Percentiles rank a stretch among this genome's conserved stretches.
phyloP scores from a whole-genome alignment of 2,113 vertebrate species.

The Callaeas wilsoni region DNA sequence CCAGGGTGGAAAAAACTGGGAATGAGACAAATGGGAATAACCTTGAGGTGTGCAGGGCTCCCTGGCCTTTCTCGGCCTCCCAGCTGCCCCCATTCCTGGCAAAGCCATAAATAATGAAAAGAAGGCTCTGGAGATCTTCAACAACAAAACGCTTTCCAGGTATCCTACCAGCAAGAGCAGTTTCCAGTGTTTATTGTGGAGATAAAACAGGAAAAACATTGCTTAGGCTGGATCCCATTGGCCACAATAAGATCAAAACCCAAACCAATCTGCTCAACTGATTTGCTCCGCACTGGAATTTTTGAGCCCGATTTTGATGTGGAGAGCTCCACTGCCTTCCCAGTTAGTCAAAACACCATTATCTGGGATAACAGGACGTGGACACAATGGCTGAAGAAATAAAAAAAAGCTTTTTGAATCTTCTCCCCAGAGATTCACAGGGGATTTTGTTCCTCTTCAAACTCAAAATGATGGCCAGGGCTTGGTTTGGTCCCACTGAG shows the following conservation, averaged over 20 bases:
- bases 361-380: background rate
- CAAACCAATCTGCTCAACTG: background rate
- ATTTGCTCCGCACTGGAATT: background rate
- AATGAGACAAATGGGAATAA: conserved; percentile 19
- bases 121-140: background rate
- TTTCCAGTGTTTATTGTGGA: background rate
- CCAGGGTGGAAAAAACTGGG: background rate
- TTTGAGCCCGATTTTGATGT: background rate
- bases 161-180: background rate
- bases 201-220: background rate
- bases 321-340: background rate
- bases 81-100: background rate
- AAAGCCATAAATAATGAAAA: background rate
- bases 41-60: conserved; percentile 36
- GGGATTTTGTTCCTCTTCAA: background rate
- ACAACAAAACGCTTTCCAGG: background rate
- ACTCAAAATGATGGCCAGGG: background rate
- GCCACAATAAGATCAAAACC: background rate
- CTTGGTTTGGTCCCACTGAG: background rate
- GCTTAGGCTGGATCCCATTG: background rate
- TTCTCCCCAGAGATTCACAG: background rate
- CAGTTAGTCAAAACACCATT: background rate
- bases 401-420: background rate
- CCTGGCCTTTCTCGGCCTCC: conserved; percentile 2
- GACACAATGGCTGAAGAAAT: background rate